phyloP scores from a whole-genome alignment of 2,888 invertebrate genomes.

The Elmis aenea region DNA sequence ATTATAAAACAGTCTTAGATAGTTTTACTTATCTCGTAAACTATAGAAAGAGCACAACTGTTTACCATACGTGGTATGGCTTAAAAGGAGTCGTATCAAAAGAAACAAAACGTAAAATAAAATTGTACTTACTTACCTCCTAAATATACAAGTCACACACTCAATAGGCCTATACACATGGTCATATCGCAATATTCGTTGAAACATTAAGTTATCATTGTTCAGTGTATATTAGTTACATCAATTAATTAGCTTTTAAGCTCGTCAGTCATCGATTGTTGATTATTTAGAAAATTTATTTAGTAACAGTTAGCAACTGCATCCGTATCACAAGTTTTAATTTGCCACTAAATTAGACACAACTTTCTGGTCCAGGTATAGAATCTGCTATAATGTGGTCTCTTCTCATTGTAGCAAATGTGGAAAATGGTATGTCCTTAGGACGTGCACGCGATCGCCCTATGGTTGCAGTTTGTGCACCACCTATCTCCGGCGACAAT shows the following conservation, averaged over 20 bases:
- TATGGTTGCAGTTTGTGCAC: slow-evolving; percentile 32
- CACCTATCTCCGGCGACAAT: slow-evolving; percentile 33
- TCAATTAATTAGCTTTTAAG: slow-evolving; percentile 19
- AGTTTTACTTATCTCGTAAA: slow-evolving; percentile 10
- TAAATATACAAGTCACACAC: neutral
- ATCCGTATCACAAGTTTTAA: slow-evolving; percentile 18
- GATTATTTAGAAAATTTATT: slow-evolving; percentile 17
- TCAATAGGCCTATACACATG: slow-evolving; percentile 15
- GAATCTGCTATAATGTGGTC: slow-evolving; percentile 79
- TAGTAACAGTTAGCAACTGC: slow-evolving; percentile 14
- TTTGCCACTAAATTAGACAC: slow-evolving; percentile 57
- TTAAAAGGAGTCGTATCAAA: too few relatives aligned
- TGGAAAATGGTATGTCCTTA: slow-evolving; percentile 47
- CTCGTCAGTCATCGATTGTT: slow-evolving; percentile 31
- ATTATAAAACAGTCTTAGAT: slow-evolving; percentile 23
- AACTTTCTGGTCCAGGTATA: slow-evolving; percentile 83
- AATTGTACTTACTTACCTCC: slow-evolving; percentile 1
- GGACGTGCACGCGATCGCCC: slow-evolving; percentile 40
- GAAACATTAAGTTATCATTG: slow-evolving; percentile 16
- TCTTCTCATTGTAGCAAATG: slow-evolving; percentile 58
- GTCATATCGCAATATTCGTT: slow-evolving; percentile 25
- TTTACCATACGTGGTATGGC: too few relatives aligned
- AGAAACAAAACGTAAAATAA: neutral
- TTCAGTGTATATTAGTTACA: slow-evolving; percentile 14
- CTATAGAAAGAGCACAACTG: neutral